Base-by-base conservation (phyloP, 2,888 invertebrate genomes). In the Epinotia brunnichana region DNA sequence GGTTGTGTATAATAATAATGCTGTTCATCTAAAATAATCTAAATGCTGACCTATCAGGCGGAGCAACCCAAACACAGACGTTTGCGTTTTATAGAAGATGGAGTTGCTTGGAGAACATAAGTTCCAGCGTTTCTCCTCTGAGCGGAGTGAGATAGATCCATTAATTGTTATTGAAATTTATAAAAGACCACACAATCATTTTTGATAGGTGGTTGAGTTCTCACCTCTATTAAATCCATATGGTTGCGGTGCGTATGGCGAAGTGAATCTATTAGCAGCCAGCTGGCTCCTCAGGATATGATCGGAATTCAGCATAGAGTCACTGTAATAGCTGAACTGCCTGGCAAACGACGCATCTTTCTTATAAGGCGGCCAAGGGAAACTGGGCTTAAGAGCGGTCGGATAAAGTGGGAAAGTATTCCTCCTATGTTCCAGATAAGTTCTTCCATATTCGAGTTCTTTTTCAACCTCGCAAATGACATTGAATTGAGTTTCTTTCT, bases 171-270 rank as follows among this genome's bases (percentile, higher is more conserved):
- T 48, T 48, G n/a, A n/a, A 48, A n/a, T 48, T n/a, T n/a, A 44
- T 29, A 29, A 9, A 29, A 29, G 15, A 44, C 44, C 44, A 4
- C 15, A 15, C 0, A 44, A 13, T 41, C 2, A 41, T 13, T 13
- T 41, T n/a, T 4, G 44, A 44, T 44, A 44, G 29, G 35, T 9
- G 9, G 48, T n/a, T 5, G 7, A 13, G 19, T 29, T 44, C 11
- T 75, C 75, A 92, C 92, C 90, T 90, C 90, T 87, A 71, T 91
- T 90, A 75, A 86, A 88, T 78, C 88, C 90, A 71, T 89, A 92
- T 10, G 88, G 80, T 73, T 90, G 90, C 75, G 89, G 82, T 77
- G 91, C 79, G 60, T 87, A 80, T 53, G 85, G 87, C 0, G 90
- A 85, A 19, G 85, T 78, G 70, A 83, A 88, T 83, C 90, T 87